A percentile compares a stretch with the other conserved stretches of the same genome.
These are phyloP conservation scores for Cloeon dipterum DNA, from an alignment of 2,888 invertebrate species.

Conservation along the genomic window DNA sequence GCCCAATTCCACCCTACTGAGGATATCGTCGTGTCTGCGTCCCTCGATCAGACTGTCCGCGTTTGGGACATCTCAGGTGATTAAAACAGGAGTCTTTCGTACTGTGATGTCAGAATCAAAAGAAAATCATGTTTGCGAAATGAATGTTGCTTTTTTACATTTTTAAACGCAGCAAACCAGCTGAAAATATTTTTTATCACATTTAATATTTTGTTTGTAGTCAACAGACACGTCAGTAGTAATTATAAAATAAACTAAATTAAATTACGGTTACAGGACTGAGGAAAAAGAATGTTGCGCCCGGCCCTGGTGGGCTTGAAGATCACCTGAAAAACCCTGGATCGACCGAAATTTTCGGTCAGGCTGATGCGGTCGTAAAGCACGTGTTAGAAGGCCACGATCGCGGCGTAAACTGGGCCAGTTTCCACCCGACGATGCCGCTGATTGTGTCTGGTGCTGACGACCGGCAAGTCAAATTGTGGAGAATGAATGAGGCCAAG, in stretches of 20 bases:
- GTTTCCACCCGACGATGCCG: slow-evolving; percentile 86
- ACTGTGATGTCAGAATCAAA: too few species aligned
- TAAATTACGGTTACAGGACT: too few species aligned
- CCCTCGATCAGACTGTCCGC: slow-evolving; percentile 90
- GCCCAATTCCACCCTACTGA: slow-evolving; percentile 94
- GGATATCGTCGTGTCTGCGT: slow-evolving; percentile 92
- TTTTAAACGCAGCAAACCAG: too few species aligned
- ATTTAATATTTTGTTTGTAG: too few species aligned
- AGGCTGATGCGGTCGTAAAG: slow-evolving; percentile 80
- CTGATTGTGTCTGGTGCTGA: slow-evolving; percentile 96
- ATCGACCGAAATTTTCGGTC: slow-evolving; percentile 85
- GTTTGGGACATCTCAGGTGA: slow-evolving; percentile 96
- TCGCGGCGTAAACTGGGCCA: slow-evolving; percentile 96
- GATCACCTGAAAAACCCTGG: slow-evolving; percentile 61
- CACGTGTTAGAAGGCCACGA: slow-evolving; percentile 86
- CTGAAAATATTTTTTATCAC: too few species aligned
- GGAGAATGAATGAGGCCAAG: slow-evolving; percentile 97
- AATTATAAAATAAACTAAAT: too few species aligned
- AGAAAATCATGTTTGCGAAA: too few species aligned
- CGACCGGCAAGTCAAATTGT: slow-evolving; percentile 89
- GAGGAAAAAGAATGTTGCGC: slow-evolving; percentile 92
- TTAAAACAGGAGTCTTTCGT: too few species aligned
- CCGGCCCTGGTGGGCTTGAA: slow-evolving; percentile 62
- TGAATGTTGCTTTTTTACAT: too few species aligned
- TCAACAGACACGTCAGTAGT: too few species aligned